Conservation (phyloP, 1,140 invertebrate species). For the Panonychus citri region DNA sequence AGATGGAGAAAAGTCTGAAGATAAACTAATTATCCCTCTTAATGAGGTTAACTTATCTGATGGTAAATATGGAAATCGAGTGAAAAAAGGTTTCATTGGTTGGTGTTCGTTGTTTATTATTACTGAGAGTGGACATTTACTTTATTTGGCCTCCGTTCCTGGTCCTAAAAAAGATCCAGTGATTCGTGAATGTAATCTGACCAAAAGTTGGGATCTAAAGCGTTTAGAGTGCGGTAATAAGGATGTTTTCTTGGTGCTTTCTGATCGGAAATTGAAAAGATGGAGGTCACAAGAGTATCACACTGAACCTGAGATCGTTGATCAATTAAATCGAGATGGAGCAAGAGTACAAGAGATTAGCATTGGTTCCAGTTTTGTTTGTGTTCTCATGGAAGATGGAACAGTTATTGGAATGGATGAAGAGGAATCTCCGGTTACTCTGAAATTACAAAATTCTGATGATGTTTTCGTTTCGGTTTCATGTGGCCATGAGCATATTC, state of each 20-base stretch:
- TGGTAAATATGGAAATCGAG: neutral
- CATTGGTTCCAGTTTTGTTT: conserved; percentile 5
- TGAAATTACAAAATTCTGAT: neutral
- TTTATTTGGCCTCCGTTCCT: neutral
- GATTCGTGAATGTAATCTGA: neutral
- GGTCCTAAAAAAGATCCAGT: neutral
- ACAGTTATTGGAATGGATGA: conserved; percentile 1
- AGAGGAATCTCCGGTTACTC: neutral
- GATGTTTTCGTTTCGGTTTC: conserved; percentile 21
- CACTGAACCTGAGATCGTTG: neutral
- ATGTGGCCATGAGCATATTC: conserved; percentile 52
- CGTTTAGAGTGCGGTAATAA: neutral
- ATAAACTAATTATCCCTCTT: neutral
- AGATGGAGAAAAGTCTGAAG: neutral
- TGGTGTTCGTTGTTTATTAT: neutral
- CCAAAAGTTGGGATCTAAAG: neutral
- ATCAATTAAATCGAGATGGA: neutral
- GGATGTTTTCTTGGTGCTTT: neutral
- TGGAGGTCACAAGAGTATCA: neutral
- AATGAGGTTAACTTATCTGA: neutral
- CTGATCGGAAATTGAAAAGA: neutral
- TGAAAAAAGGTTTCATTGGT: neutral
- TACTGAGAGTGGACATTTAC: neutral
- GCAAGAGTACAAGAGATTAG: conserved; percentile 1
- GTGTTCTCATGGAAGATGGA: conserved; percentile 2